Conservation (phyloP, 2,888 invertebrate genomes). For the Phyto melanocephala region DNA sequence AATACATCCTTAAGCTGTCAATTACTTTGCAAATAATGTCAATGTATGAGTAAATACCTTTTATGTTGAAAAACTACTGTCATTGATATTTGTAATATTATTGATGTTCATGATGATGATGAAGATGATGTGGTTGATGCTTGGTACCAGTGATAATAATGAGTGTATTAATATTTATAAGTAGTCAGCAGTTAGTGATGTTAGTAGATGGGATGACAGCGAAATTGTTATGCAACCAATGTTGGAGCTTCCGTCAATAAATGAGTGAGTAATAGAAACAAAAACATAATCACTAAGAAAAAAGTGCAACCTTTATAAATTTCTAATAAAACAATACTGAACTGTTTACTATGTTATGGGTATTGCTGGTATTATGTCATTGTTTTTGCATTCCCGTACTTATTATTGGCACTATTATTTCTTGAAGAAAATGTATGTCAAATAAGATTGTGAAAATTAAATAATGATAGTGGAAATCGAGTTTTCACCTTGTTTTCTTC, state of each 20-base stretch:
- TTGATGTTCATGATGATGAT: not conserved
- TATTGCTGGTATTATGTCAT: not conserved
- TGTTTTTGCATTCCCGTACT: too few species aligned
- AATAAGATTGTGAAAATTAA: slow-evolving; percentile 17
- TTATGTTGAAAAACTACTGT: not conserved
- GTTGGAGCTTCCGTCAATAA: not conserved
- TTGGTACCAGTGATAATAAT: slow-evolving; percentile 1
- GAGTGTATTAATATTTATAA: not conserved
- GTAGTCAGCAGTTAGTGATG: not conserved
- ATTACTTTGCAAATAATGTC: slow-evolving; percentile 51
- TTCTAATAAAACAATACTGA: not conserved
- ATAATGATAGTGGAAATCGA: slow-evolving; percentile 13
- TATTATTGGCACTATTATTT: not conserved
- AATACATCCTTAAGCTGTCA: slow-evolving; percentile 49
- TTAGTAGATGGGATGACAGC: not conserved
- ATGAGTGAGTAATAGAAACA: not conserved
- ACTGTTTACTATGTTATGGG: not conserved
- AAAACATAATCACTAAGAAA: not conserved
- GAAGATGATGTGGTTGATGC: slow-evolving; percentile 9
- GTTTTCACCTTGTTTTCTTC: not conserved
- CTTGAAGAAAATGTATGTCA: slow-evolving; percentile 6
- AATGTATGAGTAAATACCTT: slow-evolving; percentile 1
- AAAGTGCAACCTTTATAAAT: not conserved
- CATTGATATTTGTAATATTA: not conserved
- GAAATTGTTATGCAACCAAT: not conserved